A percentile compares a stretch with the other conserved stretches of the same genome.
phyloP scores from a whole-genome alignment of 2,113 vertebrate genomes.

The Sceloporus undulatus region DNA sequence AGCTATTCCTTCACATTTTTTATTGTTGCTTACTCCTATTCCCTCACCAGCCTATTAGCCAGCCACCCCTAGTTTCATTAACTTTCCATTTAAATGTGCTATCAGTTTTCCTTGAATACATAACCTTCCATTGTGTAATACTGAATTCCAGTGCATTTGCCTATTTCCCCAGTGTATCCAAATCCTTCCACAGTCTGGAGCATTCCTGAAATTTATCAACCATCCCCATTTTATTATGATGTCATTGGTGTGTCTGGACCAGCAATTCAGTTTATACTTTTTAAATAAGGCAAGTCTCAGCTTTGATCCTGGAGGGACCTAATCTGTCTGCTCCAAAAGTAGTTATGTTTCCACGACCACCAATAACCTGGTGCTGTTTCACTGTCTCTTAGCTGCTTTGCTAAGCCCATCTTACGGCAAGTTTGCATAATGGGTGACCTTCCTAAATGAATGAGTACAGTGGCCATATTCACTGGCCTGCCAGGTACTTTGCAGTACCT shows the following conservation, averaged over 20 bases:
- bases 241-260: slow-evolving; percentile 60
- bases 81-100: slow-evolving; percentile 58
- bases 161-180: slow-evolving; percentile 42
- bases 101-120: slow-evolving; percentile 56
- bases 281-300: slow-evolving; percentile 29
- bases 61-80: slow-evolving; percentile 54
- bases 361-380: neutral
- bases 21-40: neutral
- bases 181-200: slow-evolving; percentile 63
- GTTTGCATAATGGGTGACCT: neutral
- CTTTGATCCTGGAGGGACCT: neutral
- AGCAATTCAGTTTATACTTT: neutral
- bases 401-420: neutral
- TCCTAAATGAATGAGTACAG: neutral
- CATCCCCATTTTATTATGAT: slow-evolving; percentile 64
- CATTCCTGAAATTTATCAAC: slow-evolving; percentile 68
- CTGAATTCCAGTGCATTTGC: slow-evolving; percentile 53
- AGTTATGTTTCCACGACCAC: neutral
- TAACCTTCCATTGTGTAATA: slow-evolving; percentile 62
- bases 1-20: slow-evolving; percentile 22
- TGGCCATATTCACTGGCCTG: neutral
- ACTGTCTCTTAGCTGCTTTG: neutral
- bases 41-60: slow-evolving; percentile 49
- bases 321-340: neutral
- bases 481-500: neutral